Conservation (phyloP, 2,888 invertebrate species). For the Ceramica pisi region DNA sequence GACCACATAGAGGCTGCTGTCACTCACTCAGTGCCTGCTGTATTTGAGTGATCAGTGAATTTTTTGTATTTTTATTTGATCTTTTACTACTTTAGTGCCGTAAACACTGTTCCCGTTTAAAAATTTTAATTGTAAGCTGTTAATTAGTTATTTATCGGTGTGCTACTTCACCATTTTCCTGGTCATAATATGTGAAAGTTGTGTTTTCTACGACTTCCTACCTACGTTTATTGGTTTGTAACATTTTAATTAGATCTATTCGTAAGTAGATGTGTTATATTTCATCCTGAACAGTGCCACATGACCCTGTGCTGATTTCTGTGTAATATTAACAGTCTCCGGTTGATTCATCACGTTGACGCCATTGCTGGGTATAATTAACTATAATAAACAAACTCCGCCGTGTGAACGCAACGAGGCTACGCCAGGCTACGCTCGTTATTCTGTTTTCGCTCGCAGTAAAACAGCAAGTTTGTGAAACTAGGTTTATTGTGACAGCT, state of each 20-base stretch:
- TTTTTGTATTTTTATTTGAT: slow-evolving; percentile 37
- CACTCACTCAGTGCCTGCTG: slow-evolving; percentile 1
- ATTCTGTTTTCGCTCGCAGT: slow-evolving; percentile 35
- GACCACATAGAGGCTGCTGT: no score
- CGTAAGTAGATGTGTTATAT: slow-evolving; percentile 15
- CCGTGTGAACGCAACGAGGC: slow-evolving; percentile 25
- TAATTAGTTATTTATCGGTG: slow-evolving; percentile 16
- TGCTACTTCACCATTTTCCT: slow-evolving; percentile 12
- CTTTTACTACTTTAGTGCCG: neutral
- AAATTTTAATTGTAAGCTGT: slow-evolving; percentile 12
- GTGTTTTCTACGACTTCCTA: slow-evolving; percentile 47
- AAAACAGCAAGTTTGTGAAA: slow-evolving; percentile 24
- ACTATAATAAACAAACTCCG: slow-evolving; percentile 67
- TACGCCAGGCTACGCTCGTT: slow-evolving; percentile 26
- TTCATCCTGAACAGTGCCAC: slow-evolving; percentile 6
- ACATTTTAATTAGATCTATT: slow-evolving; percentile 30
- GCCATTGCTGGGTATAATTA: slow-evolving; percentile 72
- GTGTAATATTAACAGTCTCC: slow-evolving; percentile 48
- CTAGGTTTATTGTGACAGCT: slow-evolving; percentile 27
- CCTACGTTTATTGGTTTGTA: slow-evolving; percentile 58
- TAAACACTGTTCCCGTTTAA: neutral
- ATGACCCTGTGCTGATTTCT: slow-evolving; percentile 55
- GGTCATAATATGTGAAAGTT: slow-evolving; percentile 63
- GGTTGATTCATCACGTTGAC: slow-evolving; percentile 74
- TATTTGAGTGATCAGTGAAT: neutral